Conservation (phyloP, 2,797 vertebrate species). For the Choloepus didactylus region DNA sequence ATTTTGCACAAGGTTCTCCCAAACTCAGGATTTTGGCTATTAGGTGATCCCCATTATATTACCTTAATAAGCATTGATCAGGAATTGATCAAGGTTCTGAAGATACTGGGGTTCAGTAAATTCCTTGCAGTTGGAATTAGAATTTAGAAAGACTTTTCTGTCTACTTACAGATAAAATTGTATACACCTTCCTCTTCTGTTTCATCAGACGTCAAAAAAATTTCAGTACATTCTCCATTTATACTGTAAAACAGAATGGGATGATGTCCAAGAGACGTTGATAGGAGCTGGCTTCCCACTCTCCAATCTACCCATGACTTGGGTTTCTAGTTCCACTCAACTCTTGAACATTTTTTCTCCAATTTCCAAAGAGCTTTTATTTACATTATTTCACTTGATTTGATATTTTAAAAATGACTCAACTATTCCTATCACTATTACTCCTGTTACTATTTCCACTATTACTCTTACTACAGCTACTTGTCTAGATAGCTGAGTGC, state of each 20-base stretch:
- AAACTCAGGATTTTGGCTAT: background rate
- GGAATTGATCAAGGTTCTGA: background rate
- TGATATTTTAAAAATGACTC: background rate
- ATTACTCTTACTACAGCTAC: background rate
- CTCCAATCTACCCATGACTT: background rate
- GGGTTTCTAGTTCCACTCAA: background rate
- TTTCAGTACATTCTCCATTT: background rate
- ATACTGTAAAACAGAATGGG: slow-evolving; percentile 55
- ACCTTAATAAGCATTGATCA: background rate
- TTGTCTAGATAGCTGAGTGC: background rate
- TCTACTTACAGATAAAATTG: background rate
- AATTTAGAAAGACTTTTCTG: background rate
- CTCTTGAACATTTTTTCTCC: background rate
- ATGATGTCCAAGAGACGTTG: background rate
- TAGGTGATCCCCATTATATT: background rate
- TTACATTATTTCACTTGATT: background rate
- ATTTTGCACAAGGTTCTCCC: background rate
- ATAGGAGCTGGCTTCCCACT: background rate
- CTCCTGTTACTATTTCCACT: background rate
- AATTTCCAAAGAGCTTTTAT: background rate
- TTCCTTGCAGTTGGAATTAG: background rate
- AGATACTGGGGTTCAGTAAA: background rate
- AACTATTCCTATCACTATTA: too few relatives aligned
- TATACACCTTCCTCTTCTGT: background rate
- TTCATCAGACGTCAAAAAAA: rapidly evolving